phyloP scores from a whole-genome alignment of 2,113 vertebrate species.

The Passer montanus region DNA sequence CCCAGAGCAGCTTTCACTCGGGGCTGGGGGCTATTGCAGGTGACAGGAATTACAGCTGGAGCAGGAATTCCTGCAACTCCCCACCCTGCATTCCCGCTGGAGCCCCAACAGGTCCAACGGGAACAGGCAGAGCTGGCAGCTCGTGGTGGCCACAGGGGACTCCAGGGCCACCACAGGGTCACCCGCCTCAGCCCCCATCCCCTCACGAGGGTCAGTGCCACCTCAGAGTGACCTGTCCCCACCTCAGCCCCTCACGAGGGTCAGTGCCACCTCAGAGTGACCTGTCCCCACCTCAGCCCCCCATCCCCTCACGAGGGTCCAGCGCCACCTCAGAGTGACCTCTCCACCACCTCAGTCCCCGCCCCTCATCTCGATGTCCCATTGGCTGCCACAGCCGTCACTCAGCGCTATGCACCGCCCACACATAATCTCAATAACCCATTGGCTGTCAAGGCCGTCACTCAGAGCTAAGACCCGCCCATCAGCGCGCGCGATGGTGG shows the following conservation, averaged over 20 bases:
- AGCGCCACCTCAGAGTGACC: background rate
- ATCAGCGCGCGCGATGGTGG: background rate
- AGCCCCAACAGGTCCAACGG: rapidly evolving
- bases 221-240: no score
- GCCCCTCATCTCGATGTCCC: background rate
- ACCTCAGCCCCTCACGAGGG: no score
- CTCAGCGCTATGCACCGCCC: background rate
- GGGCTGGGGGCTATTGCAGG: background rate
- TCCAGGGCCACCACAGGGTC: background rate
- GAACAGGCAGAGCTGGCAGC: background rate
- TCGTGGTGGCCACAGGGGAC: background rate
- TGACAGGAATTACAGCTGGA: background rate
- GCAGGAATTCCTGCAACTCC: background rate
- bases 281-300: no score
- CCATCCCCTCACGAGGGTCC: no score
- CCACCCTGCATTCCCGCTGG: background rate
- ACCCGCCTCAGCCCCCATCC: background rate
- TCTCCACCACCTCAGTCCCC: background rate
- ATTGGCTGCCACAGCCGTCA: background rate
- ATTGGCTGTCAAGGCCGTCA: background rate
- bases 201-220: no score
- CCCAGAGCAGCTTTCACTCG: background rate
- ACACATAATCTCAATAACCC: rapidly evolving
- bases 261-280: background rate
- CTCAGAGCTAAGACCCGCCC: background rate